Evolutionary conservation across 2,888 invertebrate species (phyloP).

Genomic region (Clitarchus hookeri): DNA sequence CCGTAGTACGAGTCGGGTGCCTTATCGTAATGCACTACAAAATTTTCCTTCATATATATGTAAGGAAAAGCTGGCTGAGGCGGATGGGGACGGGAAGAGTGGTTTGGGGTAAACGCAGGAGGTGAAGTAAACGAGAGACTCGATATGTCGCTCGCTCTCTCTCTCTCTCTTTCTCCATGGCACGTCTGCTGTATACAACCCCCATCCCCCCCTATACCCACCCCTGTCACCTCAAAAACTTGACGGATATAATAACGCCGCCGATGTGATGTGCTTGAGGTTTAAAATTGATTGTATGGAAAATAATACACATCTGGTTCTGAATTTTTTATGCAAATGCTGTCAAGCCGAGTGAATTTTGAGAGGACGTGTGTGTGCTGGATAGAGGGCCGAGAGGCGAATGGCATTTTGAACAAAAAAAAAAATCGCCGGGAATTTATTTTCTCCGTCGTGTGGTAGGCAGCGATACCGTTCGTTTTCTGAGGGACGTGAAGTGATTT

Average conservation of each 20-base stretch:
- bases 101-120: conserved; percentile 18
- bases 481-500: neutral
- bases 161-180: neutral
- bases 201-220: neutral
- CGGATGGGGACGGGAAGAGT: neutral
- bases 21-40: conserved; percentile 30
- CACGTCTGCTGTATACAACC: too few relatives aligned
- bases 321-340: conserved; percentile 38
- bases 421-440: conserved; percentile 15
- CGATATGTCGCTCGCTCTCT: neutral
- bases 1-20: neutral
- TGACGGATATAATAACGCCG: conserved; percentile 24
- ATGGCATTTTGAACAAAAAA: conserved; percentile 2
- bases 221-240: neutral
- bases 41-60: conserved; percentile 25
- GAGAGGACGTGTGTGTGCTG: conserved; percentile 15
- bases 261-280: conserved; percentile 22
- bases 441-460: neutral
- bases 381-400: neutral
- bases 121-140: conserved; percentile 16
- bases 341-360: conserved; percentile 22
- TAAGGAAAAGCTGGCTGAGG: neutral
- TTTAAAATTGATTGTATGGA: conserved; percentile 38
- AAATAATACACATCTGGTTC: conserved; percentile 38
- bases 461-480: neutral